Evolutionary conservation across 2,797 vertebrate genomes (phyloP), one percentile per base, ranked within the genome.

Genomic region (Molothrus ater): DNA sequence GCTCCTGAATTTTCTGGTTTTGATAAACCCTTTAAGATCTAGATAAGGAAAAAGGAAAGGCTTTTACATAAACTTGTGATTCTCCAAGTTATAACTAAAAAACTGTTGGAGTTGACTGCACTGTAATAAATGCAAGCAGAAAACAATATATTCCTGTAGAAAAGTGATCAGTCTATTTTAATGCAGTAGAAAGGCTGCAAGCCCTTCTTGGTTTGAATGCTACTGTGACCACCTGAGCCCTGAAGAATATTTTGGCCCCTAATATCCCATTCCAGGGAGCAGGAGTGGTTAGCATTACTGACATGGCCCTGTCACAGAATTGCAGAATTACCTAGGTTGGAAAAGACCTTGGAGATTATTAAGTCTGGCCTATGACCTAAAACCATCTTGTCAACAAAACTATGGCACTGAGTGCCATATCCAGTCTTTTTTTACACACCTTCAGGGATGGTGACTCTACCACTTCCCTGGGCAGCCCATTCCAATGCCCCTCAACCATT

Each of bases 231-330:
- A 51, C 12, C 7, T 45, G 13, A 68, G 17, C 6, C 13, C 19
- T 40, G 36, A 22, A 72, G 43, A 36, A 10, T 36, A 64, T 80
- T 90, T 48, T 79, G 28, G 3, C 16, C 8, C 9, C 25, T 50
- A 17, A 13, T 12, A n/a, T 43, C 51, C n/a, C 14, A 8, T n/a
- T 54, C 21, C 2, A 3, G 9, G 16, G 50, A 80, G 16, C 4
- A 36, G 24, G 12, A 74, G 11, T 36, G 8, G 15, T 56, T n/a
- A 43, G 19, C 0, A 0, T 24, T 38, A 43, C 8, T 9, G 42
- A 31, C 15, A 38, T 17, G 21, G 26, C 9, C 17, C 15, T 51
- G 9, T 13, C 53, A 59, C 6, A 43, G 26, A 74, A 51, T 43
- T 17, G 15, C 25, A 50, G 70, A 26, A 59, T 12, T 9, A 15